A percentile compares a stretch with the other conserved stretches of the same genome.
Conservation (phyloP, 2,888 invertebrate genomes). For the Agonopterix heracliana region DNA sequence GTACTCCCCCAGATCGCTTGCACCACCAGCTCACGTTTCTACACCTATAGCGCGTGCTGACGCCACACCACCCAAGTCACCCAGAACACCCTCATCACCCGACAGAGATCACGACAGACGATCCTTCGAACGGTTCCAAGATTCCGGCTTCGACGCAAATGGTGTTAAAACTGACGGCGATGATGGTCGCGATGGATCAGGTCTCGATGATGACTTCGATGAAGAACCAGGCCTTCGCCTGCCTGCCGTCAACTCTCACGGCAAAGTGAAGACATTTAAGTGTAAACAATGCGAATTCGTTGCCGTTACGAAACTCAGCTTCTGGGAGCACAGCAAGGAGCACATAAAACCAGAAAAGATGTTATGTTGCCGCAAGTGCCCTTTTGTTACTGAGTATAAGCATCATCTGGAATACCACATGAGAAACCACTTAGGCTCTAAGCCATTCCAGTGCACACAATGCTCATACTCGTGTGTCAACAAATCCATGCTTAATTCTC, state of each 20-base stretch:
- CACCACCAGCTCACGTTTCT: conserved; percentile 51
- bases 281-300: conserved; percentile 95
- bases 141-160: conserved; percentile 70
- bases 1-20: conserved; percentile 50
- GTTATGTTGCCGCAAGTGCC: conserved; percentile 92
- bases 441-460: conserved; percentile 95
- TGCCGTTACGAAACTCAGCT: conserved; percentile 91
- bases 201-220: conserved; percentile 65
- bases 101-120: conserved; percentile 48
- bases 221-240: conserved; percentile 78
- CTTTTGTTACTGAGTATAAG: conserved; percentile 98
- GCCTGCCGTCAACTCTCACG: conserved; percentile 84
- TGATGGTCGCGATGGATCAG: conserved; percentile 68
- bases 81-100: conserved; percentile 52
- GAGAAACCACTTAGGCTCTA: conserved; percentile 94
- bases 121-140: conserved; percentile 61
- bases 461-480: conserved; percentile 96
- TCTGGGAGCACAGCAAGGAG: conserved; percentile 92
- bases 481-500: conserved; percentile 99
- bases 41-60: conserved; percentile 53
- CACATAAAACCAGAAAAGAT: conserved; percentile 97
- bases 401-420: conserved; percentile 99
- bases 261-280: conserved; percentile 91
- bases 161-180: conserved; percentile 45
- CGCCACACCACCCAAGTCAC: conserved; percentile 67